Evolutionary conservation across 1,140 invertebrate genomes (phyloP).

Genomic region (Himalopsyche phryganea): DNA sequence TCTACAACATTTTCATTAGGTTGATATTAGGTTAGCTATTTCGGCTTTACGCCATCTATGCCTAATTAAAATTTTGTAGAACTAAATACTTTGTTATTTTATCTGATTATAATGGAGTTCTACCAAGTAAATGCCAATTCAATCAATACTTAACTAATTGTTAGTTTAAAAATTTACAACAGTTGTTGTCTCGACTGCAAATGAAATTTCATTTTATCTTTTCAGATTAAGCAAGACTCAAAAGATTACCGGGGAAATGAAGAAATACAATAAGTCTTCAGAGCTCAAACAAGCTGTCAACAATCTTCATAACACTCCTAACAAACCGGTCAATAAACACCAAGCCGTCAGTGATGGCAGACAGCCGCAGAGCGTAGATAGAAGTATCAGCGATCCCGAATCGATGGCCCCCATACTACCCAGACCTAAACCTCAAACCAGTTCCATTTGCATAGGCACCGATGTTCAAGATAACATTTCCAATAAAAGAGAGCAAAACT

Average conservation of each 20-base stretch:
- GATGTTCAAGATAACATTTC: slow-evolving; percentile 6
- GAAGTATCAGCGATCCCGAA: slow-evolving; percentile 27
- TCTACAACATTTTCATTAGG: too few species aligned
- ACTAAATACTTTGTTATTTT: too few species aligned
- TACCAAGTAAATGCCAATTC: too few species aligned
- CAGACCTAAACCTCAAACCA: slow-evolving; percentile 12
- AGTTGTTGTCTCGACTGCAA: too few species aligned
- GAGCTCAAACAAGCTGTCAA: slow-evolving; percentile 13
- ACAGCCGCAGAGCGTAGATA: background rate
- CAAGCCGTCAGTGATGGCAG: background rate
- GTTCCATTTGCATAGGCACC: slow-evolving; percentile 17
- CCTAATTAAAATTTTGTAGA: too few species aligned
- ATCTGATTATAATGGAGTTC: too few species aligned
- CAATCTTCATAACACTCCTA: slow-evolving; percentile 7
- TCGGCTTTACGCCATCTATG: too few species aligned
- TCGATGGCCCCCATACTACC: background rate
- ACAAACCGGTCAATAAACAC: slow-evolving; percentile 9
- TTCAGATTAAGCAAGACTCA: slow-evolving; percentile 23
- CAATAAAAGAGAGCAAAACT: background rate
- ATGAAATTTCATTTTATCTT: too few species aligned
- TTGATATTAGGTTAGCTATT: too few species aligned
- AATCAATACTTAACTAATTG: too few species aligned
- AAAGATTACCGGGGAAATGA: slow-evolving; percentile 5
- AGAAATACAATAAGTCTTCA: slow-evolving; percentile 15
- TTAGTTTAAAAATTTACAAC: too few species aligned